Evolutionary conservation across 2,113 vertebrate species (phyloP).

Genomic region (Bubalus kerabau): DNA sequence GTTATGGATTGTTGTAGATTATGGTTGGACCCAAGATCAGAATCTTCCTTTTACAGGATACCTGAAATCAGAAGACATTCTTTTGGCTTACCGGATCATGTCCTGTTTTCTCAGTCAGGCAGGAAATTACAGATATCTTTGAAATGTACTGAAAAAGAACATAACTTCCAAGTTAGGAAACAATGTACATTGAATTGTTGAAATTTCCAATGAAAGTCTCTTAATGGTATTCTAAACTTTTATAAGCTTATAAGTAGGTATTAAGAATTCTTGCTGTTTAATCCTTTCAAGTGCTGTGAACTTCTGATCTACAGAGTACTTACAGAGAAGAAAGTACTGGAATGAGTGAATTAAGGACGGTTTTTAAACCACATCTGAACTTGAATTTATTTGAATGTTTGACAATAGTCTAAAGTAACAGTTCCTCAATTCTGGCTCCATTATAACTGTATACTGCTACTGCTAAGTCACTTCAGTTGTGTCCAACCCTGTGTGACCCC

Average conservation of each 20-base stretch:
- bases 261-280: neutral
- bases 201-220: slow-evolving; percentile 31
- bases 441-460: neutral
- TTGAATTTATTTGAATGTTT: slow-evolving; percentile 2
- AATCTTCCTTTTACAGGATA: neutral
- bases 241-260: neutral
- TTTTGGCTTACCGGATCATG: neutral
- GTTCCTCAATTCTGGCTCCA: neutral
- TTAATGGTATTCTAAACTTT: neutral
- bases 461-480: too few species aligned
- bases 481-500: too few species aligned
- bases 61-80: slow-evolving; percentile 20
- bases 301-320: neutral
- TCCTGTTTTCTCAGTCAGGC: neutral
- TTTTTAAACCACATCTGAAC: neutral
- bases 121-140: neutral
- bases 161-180: neutral
- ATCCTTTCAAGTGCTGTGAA: neutral
- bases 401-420: neutral
- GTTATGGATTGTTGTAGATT: neutral
- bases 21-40: neutral
- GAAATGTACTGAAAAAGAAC: slow-evolving; percentile 4
- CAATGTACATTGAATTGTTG: neutral
- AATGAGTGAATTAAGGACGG: neutral
- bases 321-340: neutral